Conservation (phyloP, 2,888 invertebrate species). For the Hyposoter didymator region DNA sequence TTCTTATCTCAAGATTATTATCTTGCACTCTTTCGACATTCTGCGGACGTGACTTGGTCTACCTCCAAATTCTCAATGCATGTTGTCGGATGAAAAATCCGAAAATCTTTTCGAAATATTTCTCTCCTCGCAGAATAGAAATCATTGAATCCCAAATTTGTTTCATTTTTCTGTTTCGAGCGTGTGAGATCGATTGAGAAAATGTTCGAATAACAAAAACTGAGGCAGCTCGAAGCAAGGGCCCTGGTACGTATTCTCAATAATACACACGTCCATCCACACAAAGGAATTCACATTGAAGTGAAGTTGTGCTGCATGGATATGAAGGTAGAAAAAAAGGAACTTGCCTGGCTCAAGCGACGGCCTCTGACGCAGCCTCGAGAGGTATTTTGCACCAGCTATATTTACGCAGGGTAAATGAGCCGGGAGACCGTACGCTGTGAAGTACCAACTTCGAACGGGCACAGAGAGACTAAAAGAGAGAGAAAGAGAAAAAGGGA, state of each 20-base stretch:
- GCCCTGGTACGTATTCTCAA: not conserved
- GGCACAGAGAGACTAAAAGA: not conserved
- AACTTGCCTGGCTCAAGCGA: slow-evolving; percentile 75
- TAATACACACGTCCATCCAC: not conserved
- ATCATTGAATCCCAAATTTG: not conserved
- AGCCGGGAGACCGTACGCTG: slow-evolving; percentile 56
- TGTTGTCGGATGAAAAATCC: no score
- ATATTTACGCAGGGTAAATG: slow-evolving; percentile 79
- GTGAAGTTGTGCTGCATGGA: slow-evolving; percentile 16
- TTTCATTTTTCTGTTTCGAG: not conserved
- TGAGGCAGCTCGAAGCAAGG: slow-evolving; percentile 60
- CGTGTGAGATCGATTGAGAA: not conserved
- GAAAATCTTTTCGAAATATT: not conserved
- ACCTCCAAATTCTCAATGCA: not conserved
- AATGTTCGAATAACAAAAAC: slow-evolving; percentile 42
- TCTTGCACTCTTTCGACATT: slow-evolving; percentile 4
- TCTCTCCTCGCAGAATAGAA: not conserved
- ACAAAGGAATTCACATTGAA: not conserved
- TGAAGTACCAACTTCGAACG: slow-evolving; percentile 13
- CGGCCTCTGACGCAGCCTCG: slow-evolving; percentile 79
- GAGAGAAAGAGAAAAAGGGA: not conserved
- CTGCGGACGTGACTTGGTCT: not conserved
- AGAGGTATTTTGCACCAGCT: slow-evolving; percentile 78
- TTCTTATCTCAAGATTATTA: not conserved
- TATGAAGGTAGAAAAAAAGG: slow-evolving; percentile 35